phyloP scores from a whole-genome alignment of 2,888 invertebrate genomes.

The Hypolimnas misippus region DNA sequence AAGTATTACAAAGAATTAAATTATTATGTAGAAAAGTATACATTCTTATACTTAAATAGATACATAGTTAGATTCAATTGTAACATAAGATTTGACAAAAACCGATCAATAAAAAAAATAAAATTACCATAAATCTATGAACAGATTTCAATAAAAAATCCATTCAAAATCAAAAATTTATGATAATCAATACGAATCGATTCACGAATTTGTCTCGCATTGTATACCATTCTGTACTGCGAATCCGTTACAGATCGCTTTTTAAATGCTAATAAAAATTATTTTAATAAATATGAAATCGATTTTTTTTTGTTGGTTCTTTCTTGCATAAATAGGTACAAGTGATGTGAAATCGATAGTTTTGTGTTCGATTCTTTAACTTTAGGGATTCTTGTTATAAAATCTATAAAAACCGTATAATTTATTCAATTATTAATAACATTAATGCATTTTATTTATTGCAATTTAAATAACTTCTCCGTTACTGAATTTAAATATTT shows the following conservation, averaged over 20 bases:
- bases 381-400: conserved; percentile 8
- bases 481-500: neutral
- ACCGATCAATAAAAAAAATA: conserved; percentile 18
- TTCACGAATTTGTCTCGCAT: conserved; percentile 71
- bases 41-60: neutral
- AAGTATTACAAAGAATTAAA: too few relatives aligned
- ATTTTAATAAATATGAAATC: conserved; percentile 50
- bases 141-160: conserved; percentile 16
- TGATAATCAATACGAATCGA: conserved; percentile 14
- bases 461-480: conserved; percentile 51
- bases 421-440: conserved; percentile 13
- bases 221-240: conserved; percentile 63
- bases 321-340: conserved; percentile 59
- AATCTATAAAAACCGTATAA: conserved; percentile 25
- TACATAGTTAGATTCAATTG: conserved; percentile 12
- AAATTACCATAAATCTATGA: conserved; percentile 29
- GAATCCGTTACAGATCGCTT: conserved; percentile 73
- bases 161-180: conserved; percentile 17
- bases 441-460: conserved; percentile 46
- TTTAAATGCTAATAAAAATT: conserved; percentile 65
- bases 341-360: conserved; percentile 51
- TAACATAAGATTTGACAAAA: neutral
- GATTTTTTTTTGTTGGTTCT: conserved; percentile 56
- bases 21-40: too few relatives aligned
- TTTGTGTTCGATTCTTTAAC: conserved; percentile 35